Conservation (phyloP, 2,113 vertebrate species). For the Pseudonaja textilis region DNA sequence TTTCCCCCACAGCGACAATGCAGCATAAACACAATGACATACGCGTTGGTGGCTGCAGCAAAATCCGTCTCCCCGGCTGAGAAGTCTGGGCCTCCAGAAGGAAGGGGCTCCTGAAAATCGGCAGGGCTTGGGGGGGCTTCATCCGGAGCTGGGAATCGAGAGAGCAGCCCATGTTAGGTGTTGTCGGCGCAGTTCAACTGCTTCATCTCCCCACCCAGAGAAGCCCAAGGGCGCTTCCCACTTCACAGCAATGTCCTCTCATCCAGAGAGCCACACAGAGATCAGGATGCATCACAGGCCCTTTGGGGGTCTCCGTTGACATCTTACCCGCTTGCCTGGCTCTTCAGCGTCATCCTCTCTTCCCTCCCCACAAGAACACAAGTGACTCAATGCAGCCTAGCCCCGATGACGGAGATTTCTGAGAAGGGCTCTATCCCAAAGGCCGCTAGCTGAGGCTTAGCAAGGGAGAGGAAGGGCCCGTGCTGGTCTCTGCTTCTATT, state of each 20-base stretch:
- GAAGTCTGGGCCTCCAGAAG: slow-evolving; percentile 77
- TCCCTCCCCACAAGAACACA: background rate
- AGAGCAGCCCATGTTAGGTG: background rate
- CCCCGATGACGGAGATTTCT: background rate
- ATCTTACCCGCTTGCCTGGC: background rate
- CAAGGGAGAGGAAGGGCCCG: background rate
- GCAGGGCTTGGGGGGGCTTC: slow-evolving; percentile 19
- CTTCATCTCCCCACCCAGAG: background rate
- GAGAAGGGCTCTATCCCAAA: background rate
- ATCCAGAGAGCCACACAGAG: background rate
- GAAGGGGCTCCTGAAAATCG: slow-evolving; percentile 68
- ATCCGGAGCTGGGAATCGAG: background rate
- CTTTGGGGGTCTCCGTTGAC: background rate
- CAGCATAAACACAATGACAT: rapidly evolving
- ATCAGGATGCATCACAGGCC: background rate
- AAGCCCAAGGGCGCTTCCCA: background rate
- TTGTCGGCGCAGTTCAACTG: background rate
- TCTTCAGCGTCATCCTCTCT: background rate
- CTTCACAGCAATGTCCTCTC: background rate
- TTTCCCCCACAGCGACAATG: background rate
- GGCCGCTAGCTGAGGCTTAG: background rate
- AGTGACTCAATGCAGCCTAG: background rate
- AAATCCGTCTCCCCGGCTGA: slow-evolving; percentile 74
- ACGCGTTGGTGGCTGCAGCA: slow-evolving; percentile 65
- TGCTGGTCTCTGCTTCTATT: background rate